Evolutionary conservation across 2,888 invertebrate genomes (phyloP).

Genomic region (Hipparchia sbordonii): DNA sequence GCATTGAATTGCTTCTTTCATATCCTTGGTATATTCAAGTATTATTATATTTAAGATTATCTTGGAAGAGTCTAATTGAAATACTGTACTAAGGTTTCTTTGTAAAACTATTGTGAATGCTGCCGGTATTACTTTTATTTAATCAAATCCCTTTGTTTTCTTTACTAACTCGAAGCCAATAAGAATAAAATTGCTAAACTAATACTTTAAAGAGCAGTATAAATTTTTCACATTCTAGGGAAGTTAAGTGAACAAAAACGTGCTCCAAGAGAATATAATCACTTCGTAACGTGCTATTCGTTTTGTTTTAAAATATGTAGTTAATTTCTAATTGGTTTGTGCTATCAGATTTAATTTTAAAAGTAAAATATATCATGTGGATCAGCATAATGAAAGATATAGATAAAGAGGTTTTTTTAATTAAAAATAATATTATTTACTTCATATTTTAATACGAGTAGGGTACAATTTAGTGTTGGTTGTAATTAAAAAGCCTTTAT

Average conservation of each 20-base stretch:
- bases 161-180: not conserved
- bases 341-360: not conserved
- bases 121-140: not conserved
- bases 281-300: too few species aligned
- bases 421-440: too few species aligned
- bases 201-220: not conserved
- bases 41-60: not conserved
- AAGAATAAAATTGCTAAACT: not conserved
- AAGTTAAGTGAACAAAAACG: not conserved
- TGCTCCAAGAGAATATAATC: not conserved
- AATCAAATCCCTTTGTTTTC: not conserved
- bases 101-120: not conserved
- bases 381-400: too few species aligned
- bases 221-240: slow-evolving; percentile 1
- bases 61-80: not conserved
- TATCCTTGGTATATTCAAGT: too few species aligned
- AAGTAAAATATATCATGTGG: not conserved
- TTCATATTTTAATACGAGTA: too few species aligned
- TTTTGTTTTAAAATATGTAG: too few species aligned
- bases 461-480: too few species aligned
- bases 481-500: too few species aligned
- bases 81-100: not conserved
- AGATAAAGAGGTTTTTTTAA: too few species aligned
- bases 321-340: too few species aligned
- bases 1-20: too few species aligned